phyloP scores from a whole-genome alignment of 2,888 invertebrate genomes.

The Microchrysa polita region DNA sequence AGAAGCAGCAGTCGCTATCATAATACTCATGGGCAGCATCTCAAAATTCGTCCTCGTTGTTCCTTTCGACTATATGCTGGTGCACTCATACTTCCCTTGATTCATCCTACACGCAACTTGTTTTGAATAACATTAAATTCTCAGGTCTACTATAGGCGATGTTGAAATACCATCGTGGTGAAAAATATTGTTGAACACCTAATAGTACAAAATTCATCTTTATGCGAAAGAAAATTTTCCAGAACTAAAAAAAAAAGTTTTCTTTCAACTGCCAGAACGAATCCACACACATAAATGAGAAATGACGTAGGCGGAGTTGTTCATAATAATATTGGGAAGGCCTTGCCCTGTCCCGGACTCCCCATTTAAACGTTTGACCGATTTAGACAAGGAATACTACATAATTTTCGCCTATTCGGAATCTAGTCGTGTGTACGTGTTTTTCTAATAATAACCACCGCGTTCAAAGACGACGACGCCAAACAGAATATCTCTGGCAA shows the following conservation, averaged over 20 bases:
- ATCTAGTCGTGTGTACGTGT: background rate
- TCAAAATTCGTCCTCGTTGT: no score
- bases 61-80: no score
- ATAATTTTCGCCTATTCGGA: background rate
- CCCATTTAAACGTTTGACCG: no score
- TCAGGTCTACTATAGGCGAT: background rate
- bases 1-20: no score
- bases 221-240: background rate
- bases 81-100: background rate
- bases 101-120: background rate
- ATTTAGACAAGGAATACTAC: background rate
- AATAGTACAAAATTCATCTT: no score
- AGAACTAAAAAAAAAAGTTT: no score
- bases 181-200: background rate
- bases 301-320: background rate
- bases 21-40: no score
- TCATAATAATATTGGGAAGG: no score
- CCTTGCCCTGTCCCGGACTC: no score
- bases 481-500: slow-evolving; percentile 1
- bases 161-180: no score
- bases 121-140: background rate
- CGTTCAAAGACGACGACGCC: slow-evolving; percentile 28
- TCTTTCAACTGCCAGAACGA: background rate
- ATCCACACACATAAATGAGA: background rate
- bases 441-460: slow-evolving; percentile 26